These are phyloP conservation scores for Channa striata DNA, from an alignment of 2,797 vertebrate species.

Conservation along the genomic window DNA sequence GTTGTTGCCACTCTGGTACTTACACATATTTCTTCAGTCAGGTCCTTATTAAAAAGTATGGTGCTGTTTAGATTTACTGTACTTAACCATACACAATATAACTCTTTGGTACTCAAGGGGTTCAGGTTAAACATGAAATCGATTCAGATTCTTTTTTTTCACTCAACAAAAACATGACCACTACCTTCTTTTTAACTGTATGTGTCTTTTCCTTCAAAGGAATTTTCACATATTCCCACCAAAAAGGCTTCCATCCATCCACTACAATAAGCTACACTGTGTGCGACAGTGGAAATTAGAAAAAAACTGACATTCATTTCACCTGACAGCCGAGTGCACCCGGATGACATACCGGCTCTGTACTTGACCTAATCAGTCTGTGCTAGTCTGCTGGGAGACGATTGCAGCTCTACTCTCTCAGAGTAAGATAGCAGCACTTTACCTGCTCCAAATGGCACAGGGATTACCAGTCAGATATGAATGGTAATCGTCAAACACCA, in stretches of 20 bases:
- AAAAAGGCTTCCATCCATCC: slow-evolving; percentile 4
- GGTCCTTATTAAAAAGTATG: slow-evolving; percentile 56
- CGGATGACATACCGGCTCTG: slow-evolving; percentile 4
- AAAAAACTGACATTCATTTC: slow-evolving; percentile 46
- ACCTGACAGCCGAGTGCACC: slow-evolving; percentile 34
- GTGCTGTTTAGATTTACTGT: slow-evolving; percentile 50
- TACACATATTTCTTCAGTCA: slow-evolving; percentile 47
- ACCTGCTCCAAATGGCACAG: slow-evolving; percentile 40
- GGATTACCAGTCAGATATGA: neutral
- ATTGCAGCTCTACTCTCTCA: slow-evolving; percentile 25
- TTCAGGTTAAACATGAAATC: slow-evolving; percentile 12
- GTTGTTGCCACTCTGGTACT: slow-evolving; percentile 63
- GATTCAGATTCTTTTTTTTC: slow-evolving; percentile 28
- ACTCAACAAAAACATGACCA: slow-evolving; percentile 17
- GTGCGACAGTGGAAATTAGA: slow-evolving; percentile 28
- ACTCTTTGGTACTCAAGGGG: slow-evolving; percentile 54
- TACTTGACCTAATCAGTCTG: slow-evolving; percentile 54
- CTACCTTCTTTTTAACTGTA: slow-evolving; percentile 22
- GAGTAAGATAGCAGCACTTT: slow-evolving; percentile 7
- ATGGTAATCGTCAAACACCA: no score
- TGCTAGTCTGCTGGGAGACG: slow-evolving; percentile 22
- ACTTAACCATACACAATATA: slow-evolving; percentile 44
- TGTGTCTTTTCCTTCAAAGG: slow-evolving; percentile 42
- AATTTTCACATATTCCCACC: slow-evolving; percentile 9
- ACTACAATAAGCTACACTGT: slow-evolving; percentile 18